Evolutionary conservation across 2,797 vertebrate species (phyloP).

Genomic region (Acipenser oxyrinchus): DNA sequence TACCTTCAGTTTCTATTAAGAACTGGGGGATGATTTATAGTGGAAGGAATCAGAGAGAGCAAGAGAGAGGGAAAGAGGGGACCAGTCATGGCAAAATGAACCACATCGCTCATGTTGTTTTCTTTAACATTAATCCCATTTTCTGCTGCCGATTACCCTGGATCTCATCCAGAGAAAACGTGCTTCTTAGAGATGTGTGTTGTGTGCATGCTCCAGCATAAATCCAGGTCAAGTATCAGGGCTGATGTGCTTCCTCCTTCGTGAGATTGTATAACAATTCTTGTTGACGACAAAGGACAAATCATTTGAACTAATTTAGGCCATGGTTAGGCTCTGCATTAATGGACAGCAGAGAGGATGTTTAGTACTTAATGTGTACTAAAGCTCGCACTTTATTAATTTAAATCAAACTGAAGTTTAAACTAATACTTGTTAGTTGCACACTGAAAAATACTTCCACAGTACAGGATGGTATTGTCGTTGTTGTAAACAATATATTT

Average conservation of each 20-base stretch:
- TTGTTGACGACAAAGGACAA: slow-evolving; percentile 44
- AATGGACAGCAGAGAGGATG: no score
- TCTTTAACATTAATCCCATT: slow-evolving; percentile 15
- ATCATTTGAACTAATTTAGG: no score
- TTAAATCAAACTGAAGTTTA: no score
- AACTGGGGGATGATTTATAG: slow-evolving; percentile 25
- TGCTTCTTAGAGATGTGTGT: slow-evolving; percentile 30
- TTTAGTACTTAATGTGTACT: no score
- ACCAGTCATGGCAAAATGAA: slow-evolving; percentile 39
- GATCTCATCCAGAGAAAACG: slow-evolving; percentile 32
- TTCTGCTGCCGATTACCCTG: slow-evolving; percentile 34
- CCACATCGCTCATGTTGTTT: slow-evolving; percentile 35
- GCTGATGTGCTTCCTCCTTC: slow-evolving; percentile 43
- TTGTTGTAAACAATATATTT: no score
- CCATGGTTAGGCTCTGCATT: no score
- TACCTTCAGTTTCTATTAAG: slow-evolving; percentile 34
- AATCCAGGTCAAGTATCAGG: slow-evolving; percentile 57
- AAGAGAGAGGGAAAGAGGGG: slow-evolving; percentile 23
- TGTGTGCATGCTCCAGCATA: slow-evolving; percentile 49
- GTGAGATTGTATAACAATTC: slow-evolving; percentile 29
- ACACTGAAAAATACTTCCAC: no score
- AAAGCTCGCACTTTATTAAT: no score
- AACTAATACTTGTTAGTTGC: no score
- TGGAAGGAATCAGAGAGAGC: background rate
- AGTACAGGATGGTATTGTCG: no score